phyloP scores from a whole-genome alignment of 1,140 invertebrate species.

The Lasaia peninsularis region DNA sequence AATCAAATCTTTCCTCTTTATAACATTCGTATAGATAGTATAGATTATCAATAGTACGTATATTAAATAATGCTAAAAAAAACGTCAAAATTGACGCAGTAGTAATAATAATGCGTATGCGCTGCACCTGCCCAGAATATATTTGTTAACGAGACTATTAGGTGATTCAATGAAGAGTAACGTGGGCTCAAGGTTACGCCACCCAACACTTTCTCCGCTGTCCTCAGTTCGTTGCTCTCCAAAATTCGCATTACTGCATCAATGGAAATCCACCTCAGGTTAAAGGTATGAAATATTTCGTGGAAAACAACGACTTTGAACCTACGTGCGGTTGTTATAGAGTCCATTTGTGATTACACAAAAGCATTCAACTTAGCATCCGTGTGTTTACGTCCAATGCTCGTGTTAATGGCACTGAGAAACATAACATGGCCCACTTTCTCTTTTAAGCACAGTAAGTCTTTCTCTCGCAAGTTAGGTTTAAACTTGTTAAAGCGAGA shows the following conservation, averaged over 20 bases:
- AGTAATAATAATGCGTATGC: constrained; percentile 5
- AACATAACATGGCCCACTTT: constrained; percentile 75
- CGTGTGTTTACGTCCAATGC: constrained; percentile 70
- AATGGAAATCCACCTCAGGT: constrained; percentile 45
- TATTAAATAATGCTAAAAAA: not conserved
- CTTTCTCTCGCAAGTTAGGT: constrained; percentile 49
- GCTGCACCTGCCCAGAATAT: constrained; percentile 37
- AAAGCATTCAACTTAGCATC: constrained; percentile 39
- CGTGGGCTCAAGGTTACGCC: constrained; percentile 67
- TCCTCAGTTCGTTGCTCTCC: constrained; percentile 68
- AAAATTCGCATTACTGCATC: constrained; percentile 62
- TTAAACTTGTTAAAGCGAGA: constrained; percentile 47
- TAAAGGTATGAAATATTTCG: constrained; percentile 27
- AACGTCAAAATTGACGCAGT: not conserved
- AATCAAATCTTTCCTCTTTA: no score
- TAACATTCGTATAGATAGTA: no score
- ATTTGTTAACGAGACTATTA: constrained; percentile 51
- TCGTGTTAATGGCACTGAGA: constrained; percentile 71
- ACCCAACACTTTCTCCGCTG: constrained; percentile 64
- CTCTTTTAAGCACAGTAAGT: constrained; percentile 71
- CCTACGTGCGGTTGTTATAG: constrained; percentile 37
- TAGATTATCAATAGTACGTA: no score
- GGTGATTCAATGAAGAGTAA: constrained; percentile 47
- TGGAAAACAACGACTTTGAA: constrained; percentile 32
- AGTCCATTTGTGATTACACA: constrained; percentile 32